These are phyloP conservation scores for Zaprionus ornatus DNA, from an alignment of 1,140 invertebrate genomes.

Conservation along the genomic window DNA sequence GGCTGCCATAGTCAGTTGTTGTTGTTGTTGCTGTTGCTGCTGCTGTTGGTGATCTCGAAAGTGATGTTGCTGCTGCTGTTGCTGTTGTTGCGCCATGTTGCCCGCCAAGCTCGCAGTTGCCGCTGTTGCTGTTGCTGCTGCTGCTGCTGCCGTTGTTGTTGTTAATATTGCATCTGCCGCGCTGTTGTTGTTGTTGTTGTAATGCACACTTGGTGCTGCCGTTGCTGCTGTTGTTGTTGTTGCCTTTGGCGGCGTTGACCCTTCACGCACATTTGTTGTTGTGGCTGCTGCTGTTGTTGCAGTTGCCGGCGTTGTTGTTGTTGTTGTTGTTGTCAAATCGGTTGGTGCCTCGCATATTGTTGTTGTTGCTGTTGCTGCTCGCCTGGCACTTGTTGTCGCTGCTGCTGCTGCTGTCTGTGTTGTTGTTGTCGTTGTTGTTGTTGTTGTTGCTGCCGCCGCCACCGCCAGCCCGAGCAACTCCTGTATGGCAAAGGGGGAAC, in stretches of 20 bases:
- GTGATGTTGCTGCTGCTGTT: conserved; percentile 21
- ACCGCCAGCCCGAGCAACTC: conserved; percentile 90
- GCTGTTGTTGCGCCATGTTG: conserved; percentile 4
- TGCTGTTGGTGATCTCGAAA: conserved; percentile 37
- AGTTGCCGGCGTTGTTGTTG: background rate
- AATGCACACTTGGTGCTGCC: background rate
- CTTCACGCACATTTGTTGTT: conserved; percentile 32
- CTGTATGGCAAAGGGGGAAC: conserved; percentile 96
- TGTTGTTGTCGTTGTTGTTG: conserved; percentile 51
- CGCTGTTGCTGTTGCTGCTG: conserved; percentile 5
- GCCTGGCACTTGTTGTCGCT: conserved; percentile 22
- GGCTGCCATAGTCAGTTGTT: conserved; percentile 87
- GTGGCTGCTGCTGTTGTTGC: conserved; percentile 17
- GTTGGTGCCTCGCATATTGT: conserved; percentile 51
- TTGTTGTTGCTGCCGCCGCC: conserved; percentile 44
- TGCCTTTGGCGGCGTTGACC: conserved; percentile 44
- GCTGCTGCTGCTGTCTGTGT: conserved; percentile 52
- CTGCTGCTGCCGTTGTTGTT: conserved; percentile 23
- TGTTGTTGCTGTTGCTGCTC: conserved; percentile 38
- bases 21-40: conserved; percentile 56
- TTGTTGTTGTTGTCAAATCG: conserved; percentile 53
- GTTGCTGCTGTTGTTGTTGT: conserved; percentile 21
- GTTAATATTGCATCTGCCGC: conserved; percentile 9
- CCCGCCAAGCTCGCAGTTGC: conserved; percentile 9
- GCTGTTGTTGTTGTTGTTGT: conserved; percentile 22